Evolutionary conservation across 1,140 invertebrate species (phyloP).

Genomic region (Sipha flava): DNA sequence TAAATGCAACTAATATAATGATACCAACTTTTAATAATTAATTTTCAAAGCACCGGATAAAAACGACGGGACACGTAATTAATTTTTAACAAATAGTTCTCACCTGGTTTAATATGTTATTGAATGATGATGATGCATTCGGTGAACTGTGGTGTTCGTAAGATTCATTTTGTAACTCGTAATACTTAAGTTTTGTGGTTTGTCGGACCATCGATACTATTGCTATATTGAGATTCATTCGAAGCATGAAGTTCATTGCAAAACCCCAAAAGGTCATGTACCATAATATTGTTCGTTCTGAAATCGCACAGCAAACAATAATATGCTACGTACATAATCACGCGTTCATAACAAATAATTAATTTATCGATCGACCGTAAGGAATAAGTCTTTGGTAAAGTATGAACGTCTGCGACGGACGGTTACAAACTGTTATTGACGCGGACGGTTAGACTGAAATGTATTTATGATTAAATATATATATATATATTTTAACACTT

Average conservation of each 20-base stretch:
- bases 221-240: slow-evolving; percentile 74
- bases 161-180: not conserved
- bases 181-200: not conserved
- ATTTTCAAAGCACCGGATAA: no score
- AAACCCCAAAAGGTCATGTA: slow-evolving; percentile 62
- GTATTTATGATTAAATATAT: not conserved
- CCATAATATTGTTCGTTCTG: slow-evolving; percentile 52
- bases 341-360: not conserved
- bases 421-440: not conserved
- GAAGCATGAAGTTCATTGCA: slow-evolving; percentile 67
- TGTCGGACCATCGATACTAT: slow-evolving; percentile 70
- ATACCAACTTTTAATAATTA: no score
- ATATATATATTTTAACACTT: not conserved
- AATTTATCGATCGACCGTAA: not conserved
- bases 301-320: slow-evolving; percentile 31
- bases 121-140: not conserved
- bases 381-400: not conserved
- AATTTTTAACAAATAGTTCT: not conserved
- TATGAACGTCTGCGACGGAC: not conserved
- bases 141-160: not conserved
- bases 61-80: no score
- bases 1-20: no score
- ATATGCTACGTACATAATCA: not conserved
- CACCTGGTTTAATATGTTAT: not conserved
- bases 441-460: no score